phyloP scores from a whole-genome alignment of 1,140 invertebrate genomes.

The Dendroctonus ponderosae region DNA sequence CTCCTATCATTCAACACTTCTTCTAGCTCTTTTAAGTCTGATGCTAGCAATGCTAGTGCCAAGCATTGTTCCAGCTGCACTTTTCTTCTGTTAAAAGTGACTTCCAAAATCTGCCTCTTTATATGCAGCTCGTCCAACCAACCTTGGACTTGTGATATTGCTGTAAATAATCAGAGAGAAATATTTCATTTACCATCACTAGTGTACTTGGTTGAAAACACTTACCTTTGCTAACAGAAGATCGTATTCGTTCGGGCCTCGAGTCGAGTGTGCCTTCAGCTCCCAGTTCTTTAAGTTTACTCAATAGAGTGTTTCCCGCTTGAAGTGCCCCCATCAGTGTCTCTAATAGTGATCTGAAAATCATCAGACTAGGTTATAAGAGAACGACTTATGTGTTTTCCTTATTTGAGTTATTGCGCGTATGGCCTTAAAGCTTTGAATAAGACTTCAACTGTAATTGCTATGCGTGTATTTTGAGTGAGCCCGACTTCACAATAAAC shows the following conservation, averaged over 20 bases:
- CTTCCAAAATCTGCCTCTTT: conserved; percentile 69
- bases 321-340: conserved; percentile 40
- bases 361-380: too few species aligned
- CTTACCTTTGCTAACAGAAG: conserved; percentile 61
- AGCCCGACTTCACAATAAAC: too few species aligned
- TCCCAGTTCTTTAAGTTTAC: conserved; percentile 65
- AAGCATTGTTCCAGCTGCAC: conserved; percentile 75
- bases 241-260: conserved; percentile 67
- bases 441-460: not conserved
- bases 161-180: conserved; percentile 49
- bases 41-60: conserved; percentile 69
- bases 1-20: conserved; percentile 56
- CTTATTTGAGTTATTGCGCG: too few species aligned
- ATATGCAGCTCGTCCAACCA: conserved; percentile 79
- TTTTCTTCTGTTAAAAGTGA: conserved; percentile 69
- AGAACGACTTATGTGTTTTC: too few species aligned
- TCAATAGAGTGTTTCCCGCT: conserved; percentile 74
- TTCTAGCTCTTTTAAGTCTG: conserved; percentile 70
- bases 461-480: too few species aligned
- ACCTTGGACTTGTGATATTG: conserved; percentile 68
- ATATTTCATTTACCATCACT: too few species aligned
- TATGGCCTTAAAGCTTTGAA: too few species aligned
- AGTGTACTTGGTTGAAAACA: conserved; percentile 5
- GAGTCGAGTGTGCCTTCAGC: conserved; percentile 70
- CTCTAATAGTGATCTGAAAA: too few species aligned